Evolutionary conservation across 1,140 invertebrate genomes (phyloP), one percentile per base, ranked within the genome.

Genomic region (Phocides pigmalion): DNA sequence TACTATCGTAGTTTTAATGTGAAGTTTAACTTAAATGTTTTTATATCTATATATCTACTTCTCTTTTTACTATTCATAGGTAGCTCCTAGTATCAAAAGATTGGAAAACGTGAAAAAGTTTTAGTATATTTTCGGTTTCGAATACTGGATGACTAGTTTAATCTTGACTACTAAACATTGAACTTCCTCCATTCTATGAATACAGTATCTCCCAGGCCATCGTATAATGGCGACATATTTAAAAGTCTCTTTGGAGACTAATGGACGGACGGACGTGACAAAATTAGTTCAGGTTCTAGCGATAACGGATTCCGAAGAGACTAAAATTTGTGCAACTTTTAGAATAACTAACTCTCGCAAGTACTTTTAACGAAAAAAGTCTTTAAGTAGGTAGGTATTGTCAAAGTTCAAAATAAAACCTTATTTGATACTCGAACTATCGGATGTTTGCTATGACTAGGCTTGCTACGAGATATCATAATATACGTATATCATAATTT

Each of bases 251-350:
- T 37, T 22, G 17, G 51, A 56, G 39, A 56, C 41, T 44, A 56
- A 42, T 44, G 39, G 39, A 58, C 20, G 12, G 53, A 58, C 14
- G 41, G 22, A 58, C 54, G 54, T 58, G 41, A 58, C 15, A 41
- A 44, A 58, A 58, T 28, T 58, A 56, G 20, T 56, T 56, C 19
- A 49, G 20, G 11, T 15, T 25, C 17, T 19, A 41, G 37, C 54
- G 12, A 5, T 44, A 25, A 58, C 22, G 22, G 41, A 42, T 28
- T 56, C 14, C 14, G 20, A 16, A 58, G 12, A 44, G 41, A n/a
- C n/a, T 16, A 46, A 25, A 44, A 17, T 44, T 28, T 11, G 35
- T 41, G n/a, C 17, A 42, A 42, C 37, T 15, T 54, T 41, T 3
- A 37, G 49, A 37, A 39, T 32, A 32, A 11, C 6, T 17, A 53